Evolutionary conservation across 2,888 invertebrate species (phyloP).

Genomic region (Drosophila nr. fundita): DNA sequence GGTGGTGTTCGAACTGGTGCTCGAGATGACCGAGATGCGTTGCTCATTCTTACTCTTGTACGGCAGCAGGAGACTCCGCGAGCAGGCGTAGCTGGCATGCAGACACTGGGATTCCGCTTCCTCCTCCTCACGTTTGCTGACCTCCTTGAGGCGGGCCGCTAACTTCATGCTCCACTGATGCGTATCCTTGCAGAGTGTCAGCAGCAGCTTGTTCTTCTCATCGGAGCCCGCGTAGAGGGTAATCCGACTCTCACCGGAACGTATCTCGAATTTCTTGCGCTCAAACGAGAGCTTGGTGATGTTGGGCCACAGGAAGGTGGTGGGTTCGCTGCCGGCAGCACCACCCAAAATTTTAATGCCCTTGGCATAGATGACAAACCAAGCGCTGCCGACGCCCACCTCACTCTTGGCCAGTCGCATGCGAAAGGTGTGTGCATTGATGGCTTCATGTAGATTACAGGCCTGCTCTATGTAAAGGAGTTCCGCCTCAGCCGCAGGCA

Average conservation of each 20-base stretch:
- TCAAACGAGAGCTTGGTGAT: constrained; percentile 98
- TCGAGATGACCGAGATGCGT: constrained; percentile 95
- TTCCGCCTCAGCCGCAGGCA: constrained; percentile 93
- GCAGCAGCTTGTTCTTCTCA: constrained; percentile 95
- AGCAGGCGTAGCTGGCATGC: constrained; percentile 90
- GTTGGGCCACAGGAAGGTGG: constrained; percentile 97
- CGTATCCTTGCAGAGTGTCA: constrained; percentile 94
- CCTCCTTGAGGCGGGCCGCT: constrained; percentile 93
- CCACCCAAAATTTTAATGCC: constrained; percentile 93
- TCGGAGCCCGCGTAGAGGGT: constrained; percentile 96
- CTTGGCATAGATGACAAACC: constrained; percentile 96
- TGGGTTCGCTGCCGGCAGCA: constrained; percentile 87
- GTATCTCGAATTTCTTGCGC: constrained; percentile 98
- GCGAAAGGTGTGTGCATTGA: constrained; percentile 95
- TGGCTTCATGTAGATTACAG: constrained; percentile 92
- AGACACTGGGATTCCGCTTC: constrained; percentile 91
- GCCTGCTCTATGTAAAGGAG: constrained; percentile 95
- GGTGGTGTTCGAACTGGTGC: constrained; percentile 98
- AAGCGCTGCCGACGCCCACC: constrained; percentile 91
- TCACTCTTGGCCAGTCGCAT: constrained; percentile 92
- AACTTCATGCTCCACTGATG: constrained; percentile 98
- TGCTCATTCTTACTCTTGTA: constrained; percentile 91
- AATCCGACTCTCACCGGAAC: constrained; percentile 94
- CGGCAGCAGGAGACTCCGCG: constrained; percentile 87
- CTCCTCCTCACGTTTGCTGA: constrained; percentile 93